A percentile compares a stretch with the other conserved stretches of the same genome.
Conservation (phyloP, 2,888 invertebrate genomes). For the Lochmaea capreae region DNA sequence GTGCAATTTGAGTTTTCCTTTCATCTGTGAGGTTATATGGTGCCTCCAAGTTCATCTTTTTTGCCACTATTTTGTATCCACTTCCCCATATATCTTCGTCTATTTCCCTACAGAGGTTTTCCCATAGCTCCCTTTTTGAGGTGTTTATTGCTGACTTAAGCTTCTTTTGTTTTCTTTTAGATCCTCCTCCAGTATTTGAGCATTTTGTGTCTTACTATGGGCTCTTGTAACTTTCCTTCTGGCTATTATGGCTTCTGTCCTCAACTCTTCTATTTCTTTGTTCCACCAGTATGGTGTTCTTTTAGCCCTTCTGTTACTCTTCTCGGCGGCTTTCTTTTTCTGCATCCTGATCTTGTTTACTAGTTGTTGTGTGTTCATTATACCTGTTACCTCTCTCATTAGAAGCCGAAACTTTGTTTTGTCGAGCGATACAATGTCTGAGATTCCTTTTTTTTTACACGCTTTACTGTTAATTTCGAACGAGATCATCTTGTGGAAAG, state of each 20-base stretch:
- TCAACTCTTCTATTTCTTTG: background rate
- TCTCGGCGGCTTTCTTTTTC: background rate
- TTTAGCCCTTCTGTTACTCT: background rate
- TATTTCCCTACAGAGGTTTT: slow-evolving; percentile 19
- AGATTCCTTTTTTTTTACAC: too few relatives aligned
- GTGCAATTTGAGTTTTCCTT: background rate
- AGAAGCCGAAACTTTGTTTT: too few relatives aligned
- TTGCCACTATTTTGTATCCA: slow-evolving; percentile 31
- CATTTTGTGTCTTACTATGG: too few relatives aligned
- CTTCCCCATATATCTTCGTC: slow-evolving; percentile 37
- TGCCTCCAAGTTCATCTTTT: background rate
- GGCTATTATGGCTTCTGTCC: too few relatives aligned
- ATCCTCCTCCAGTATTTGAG: background rate
- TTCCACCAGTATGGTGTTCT: slow-evolving; percentile 18
- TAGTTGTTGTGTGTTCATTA: background rate
- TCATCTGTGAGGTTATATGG: background rate
- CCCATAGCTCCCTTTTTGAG: slow-evolving; percentile 23
- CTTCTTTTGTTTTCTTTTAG: background rate
- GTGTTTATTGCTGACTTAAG: background rate
- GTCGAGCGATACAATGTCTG: too few relatives aligned
- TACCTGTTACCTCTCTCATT: too few relatives aligned
- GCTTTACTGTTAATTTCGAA: background rate
- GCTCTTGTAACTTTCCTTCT: too few relatives aligned
- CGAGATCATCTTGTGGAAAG: slow-evolving; percentile 12
- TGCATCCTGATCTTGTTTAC: background rate